These are phyloP conservation scores for Lasioglossum lativentre DNA, from an alignment of 2,888 invertebrate genomes.

Conservation along the genomic window DNA sequence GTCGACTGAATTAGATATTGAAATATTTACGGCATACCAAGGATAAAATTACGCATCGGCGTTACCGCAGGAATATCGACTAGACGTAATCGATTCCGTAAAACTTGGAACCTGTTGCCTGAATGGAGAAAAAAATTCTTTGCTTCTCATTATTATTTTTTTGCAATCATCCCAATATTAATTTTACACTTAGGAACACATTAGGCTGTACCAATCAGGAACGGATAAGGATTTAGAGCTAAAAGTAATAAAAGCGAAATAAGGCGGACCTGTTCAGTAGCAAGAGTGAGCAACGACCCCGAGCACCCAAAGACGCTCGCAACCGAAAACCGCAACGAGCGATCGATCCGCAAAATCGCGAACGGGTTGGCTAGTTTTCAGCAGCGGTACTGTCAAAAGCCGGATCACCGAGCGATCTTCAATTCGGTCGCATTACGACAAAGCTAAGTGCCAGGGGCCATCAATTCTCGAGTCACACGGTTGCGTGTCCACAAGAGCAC, in stretches of 20 bases:
- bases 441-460: background rate
- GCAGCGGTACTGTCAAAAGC: background rate
- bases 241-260: background rate
- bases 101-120: too few species aligned
- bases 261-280: background rate
- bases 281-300: background rate
- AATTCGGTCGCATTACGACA: background rate
- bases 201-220: background rate
- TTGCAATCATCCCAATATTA: too few species aligned
- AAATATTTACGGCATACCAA: too few species aligned
- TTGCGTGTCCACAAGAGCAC: background rate
- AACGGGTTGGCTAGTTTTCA: background rate
- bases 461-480: background rate
- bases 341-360: background rate
- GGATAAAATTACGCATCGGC: too few species aligned
- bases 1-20: too few species aligned
- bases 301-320: background rate
- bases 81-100: too few species aligned
- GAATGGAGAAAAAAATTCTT: too few species aligned
- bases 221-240: background rate
- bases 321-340: background rate
- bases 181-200: too few species aligned
- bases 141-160: too few species aligned
- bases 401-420: background rate
- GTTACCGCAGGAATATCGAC: too few species aligned